Conservation (phyloP, 2,113 vertebrate genomes). For the Pteruthius melanotis region DNA sequence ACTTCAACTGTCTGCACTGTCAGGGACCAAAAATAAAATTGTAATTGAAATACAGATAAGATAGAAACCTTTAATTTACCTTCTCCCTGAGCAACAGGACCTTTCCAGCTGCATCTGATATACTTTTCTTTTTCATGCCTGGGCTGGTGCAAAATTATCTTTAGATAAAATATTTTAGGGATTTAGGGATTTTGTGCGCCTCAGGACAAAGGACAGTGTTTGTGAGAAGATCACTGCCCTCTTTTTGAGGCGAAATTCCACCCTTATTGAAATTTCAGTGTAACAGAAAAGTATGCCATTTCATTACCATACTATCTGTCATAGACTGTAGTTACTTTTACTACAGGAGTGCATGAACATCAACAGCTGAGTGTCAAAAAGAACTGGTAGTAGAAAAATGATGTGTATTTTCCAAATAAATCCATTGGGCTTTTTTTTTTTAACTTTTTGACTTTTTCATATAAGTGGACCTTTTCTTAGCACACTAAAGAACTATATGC, state of each 20-base stretch:
- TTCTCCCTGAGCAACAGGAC: slow-evolving; percentile 71
- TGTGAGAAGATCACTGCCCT: slow-evolving; percentile 71
- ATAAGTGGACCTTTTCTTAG: background rate
- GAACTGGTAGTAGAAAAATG: background rate
- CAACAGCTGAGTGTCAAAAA: background rate
- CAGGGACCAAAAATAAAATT: slow-evolving; percentile 72
- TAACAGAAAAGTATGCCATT: slow-evolving; percentile 16
- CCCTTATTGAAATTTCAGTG: slow-evolving; percentile 64
- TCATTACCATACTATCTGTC: slow-evolving; percentile 28
- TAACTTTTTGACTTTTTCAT: background rate
- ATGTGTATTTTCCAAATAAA: background rate
- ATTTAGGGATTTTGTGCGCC: slow-evolving; percentile 75
- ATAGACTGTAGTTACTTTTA: background rate
- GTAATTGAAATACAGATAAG: slow-evolving; percentile 78
- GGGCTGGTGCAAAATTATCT: slow-evolving; percentile 67
- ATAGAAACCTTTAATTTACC: slow-evolving; percentile 75
- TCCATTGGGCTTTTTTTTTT: background rate
- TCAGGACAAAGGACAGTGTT: slow-evolving; percentile 73
- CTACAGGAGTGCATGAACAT: background rate
- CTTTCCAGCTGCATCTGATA: slow-evolving; percentile 65
- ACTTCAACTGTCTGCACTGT: slow-evolving; percentile 62
- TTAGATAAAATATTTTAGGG: slow-evolving; percentile 77
- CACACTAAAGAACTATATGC: background rate
- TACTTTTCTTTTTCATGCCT: slow-evolving; percentile 51
- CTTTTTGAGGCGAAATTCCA: slow-evolving; percentile 59